Percentiles rank a stretch among this genome's conserved stretches.
Evolutionary conservation across 1,140 invertebrate genomes (phyloP).

Genomic region (Papilio polyxenes): DNA sequence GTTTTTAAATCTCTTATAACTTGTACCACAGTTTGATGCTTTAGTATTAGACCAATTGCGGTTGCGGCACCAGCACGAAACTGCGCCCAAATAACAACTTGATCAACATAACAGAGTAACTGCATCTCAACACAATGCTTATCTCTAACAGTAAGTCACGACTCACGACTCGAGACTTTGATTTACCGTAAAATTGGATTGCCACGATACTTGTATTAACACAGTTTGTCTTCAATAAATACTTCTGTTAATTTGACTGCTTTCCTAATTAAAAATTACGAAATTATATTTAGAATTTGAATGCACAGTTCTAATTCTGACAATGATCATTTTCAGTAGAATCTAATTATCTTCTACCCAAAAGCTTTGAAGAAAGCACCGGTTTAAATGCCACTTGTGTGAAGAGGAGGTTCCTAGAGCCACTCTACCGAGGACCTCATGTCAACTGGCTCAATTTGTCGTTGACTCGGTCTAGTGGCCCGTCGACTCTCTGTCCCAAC

Average conservation of each 20-base stretch:
- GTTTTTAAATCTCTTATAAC: too few relatives aligned
- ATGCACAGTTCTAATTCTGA: too few relatives aligned
- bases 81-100: constrained; percentile 8
- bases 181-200: not conserved
- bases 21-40: not conserved
- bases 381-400: not conserved
- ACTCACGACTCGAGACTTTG: not conserved
- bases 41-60: not conserved
- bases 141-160: constrained; percentile 4
- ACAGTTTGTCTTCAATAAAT: not conserved
- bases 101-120: constrained; percentile 10
- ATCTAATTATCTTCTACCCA: not conserved
- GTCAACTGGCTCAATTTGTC: not conserved
- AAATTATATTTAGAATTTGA: too few relatives aligned
- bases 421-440: not conserved
- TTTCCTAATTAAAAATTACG: too few relatives aligned
- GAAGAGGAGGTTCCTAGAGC: not conserved
- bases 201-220: not conserved
- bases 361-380: not conserved
- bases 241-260: too few relatives aligned
- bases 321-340: not conserved
- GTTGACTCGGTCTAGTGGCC: not conserved
- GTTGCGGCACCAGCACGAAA: not conserved
- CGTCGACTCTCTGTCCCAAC: not conserved
- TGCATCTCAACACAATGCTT: not conserved